Percentiles rank a stretch among this genome's conserved stretches.
These are phyloP conservation scores for Heliconius eleuchia DNA, from an alignment of 1,140 invertebrate genomes.

Conservation along the genomic window DNA sequence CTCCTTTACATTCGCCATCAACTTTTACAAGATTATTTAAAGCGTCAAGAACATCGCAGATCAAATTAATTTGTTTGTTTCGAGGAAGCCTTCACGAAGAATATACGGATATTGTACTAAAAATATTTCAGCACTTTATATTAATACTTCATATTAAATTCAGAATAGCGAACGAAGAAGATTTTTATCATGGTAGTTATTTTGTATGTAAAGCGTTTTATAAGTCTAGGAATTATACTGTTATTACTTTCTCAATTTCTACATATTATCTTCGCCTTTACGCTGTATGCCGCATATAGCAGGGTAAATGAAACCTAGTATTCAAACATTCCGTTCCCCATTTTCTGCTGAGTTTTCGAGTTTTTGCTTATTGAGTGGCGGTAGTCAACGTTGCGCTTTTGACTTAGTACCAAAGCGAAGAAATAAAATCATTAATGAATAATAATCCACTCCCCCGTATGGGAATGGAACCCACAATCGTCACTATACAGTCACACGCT, in stretches of 20 bases:
- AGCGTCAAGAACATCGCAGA: neutral
- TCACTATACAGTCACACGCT: too few species aligned
- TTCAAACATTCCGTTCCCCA: too few species aligned
- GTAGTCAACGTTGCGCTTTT: too few species aligned
- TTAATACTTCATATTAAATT: neutral
- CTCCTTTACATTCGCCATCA: neutral
- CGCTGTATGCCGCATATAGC: too few species aligned
- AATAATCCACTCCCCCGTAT: too few species aligned
- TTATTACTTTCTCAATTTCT: neutral
- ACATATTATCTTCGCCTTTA: too few species aligned
- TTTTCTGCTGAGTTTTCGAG: too few species aligned
- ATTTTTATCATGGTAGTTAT: neutral
- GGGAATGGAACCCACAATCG: too few species aligned
- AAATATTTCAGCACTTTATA: neutral
- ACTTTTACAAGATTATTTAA: slow-evolving; percentile 9
- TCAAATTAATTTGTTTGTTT: neutral
- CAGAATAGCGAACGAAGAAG: neutral
- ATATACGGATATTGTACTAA: neutral
- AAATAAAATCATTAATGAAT: too few species aligned
- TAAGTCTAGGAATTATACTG: neutral
- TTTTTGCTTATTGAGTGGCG: too few species aligned
- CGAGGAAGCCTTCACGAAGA: neutral
- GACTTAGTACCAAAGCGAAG: too few species aligned
- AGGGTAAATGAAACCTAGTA: too few species aligned
- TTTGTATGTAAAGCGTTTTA: neutral